Evolutionary conservation across 2,113 vertebrate genomes (phyloP).

Genomic region (Ctenodactylus gundi): DNA sequence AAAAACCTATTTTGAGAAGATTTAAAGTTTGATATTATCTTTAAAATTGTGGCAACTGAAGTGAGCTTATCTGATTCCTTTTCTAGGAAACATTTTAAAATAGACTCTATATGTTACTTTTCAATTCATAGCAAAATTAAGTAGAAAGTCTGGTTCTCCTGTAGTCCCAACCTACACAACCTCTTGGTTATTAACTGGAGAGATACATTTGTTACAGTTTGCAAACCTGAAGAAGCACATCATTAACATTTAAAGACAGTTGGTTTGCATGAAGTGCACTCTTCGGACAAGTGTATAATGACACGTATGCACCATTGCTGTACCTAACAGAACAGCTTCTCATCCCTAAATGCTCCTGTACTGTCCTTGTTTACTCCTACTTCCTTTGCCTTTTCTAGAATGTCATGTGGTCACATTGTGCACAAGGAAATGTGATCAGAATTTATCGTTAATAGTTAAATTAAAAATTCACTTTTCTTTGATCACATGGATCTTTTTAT

Average conservation of each 20-base stretch:
- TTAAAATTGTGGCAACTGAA: not conserved
- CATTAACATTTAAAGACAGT: not conserved
- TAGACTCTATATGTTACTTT: not conserved
- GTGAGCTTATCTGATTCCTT: not conserved
- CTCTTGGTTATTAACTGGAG: not conserved
- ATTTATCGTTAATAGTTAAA: too few species aligned
- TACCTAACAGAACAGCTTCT: not conserved
- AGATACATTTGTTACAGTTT: not conserved
- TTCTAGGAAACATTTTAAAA: not conserved
- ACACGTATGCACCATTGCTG: too few species aligned
- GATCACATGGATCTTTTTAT: too few species aligned
- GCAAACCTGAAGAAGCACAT: not conserved
- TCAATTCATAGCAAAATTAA: not conserved
- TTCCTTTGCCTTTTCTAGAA: not conserved
- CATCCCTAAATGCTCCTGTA: not conserved
- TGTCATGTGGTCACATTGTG: too few species aligned
- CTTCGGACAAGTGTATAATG: not conserved
- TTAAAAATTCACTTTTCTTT: too few species aligned
- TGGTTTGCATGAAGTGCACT: not conserved
- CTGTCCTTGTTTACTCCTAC: not conserved
- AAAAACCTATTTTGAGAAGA: not conserved
- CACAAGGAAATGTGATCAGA: too few species aligned
- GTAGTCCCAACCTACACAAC: not conserved
- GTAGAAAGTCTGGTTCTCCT: not conserved
- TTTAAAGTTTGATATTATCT: not conserved